Conservation (phyloP, 1,140 invertebrate species). For the Drosophila jambulina region DNA sequence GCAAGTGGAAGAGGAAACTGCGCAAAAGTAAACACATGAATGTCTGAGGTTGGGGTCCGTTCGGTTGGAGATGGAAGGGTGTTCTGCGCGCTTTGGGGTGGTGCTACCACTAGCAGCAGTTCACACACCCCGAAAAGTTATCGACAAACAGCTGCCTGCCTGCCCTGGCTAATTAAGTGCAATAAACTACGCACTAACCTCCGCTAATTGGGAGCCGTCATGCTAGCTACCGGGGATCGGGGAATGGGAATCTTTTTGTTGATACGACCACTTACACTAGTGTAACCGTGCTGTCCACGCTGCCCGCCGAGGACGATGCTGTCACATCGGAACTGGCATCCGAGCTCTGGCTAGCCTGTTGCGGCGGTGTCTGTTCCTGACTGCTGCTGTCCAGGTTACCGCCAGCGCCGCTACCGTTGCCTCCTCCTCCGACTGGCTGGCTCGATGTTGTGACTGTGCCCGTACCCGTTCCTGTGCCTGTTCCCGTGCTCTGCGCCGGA, state of each 20-base stretch:
- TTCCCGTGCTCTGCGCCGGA: constrained; percentile 49
- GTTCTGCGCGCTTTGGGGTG: not conserved
- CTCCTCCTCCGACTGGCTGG: constrained; percentile 52
- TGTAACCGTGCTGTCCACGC: constrained; percentile 47
- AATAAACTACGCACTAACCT: constrained; percentile 48
- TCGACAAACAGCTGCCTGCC: constrained; percentile 25
- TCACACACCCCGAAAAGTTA: constrained; percentile 38
- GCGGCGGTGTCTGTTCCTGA: constrained; percentile 51
- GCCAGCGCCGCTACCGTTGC: constrained; percentile 35
- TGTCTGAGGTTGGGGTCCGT: constrained; percentile 17
- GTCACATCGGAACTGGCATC: constrained; percentile 18
- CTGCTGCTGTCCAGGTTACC: constrained; percentile 41
- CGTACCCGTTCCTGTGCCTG: constrained; percentile 28
- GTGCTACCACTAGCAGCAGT: constrained; percentile 12
- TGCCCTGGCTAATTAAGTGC: constrained; percentile 30
- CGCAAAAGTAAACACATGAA: constrained; percentile 58
- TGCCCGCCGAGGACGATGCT: constrained; percentile 39
- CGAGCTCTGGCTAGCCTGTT: constrained; percentile 23
- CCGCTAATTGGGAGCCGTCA: constrained; percentile 43
- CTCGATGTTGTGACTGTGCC: constrained; percentile 50
- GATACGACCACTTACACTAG: constrained; percentile 69
- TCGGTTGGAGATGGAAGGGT: not conserved
- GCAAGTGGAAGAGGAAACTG: constrained; percentile 38
- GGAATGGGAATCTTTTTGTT: not conserved
- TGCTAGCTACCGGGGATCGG: constrained; percentile 3